phyloP scores from a whole-genome alignment of 2,113 vertebrate genomes.

The Parus major region DNA sequence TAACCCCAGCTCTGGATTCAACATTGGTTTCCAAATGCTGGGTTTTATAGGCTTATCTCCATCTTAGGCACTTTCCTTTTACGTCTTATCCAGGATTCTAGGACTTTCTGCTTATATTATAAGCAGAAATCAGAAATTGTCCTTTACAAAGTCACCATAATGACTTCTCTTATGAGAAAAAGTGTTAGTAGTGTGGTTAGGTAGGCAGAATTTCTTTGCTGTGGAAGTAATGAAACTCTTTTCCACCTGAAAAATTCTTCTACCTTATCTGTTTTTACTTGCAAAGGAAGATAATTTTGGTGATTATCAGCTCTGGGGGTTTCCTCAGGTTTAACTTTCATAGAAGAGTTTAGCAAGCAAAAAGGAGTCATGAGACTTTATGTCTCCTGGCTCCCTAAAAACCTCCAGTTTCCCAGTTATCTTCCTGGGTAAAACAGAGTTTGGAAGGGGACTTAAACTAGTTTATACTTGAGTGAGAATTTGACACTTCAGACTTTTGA shows the following conservation, averaged over 20 bases:
- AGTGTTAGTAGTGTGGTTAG: not conserved
- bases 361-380: not conserved
- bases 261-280: not conserved
- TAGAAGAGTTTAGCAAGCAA: not conserved
- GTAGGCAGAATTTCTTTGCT: not conserved
- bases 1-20: not conserved
- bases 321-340: not conserved
- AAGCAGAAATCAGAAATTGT: not conserved
- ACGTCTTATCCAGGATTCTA: not conserved
- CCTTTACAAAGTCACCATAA: not conserved
- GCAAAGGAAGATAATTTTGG: not conserved
- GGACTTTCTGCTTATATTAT: not conserved
- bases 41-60: not conserved
- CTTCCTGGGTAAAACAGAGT: not conserved
- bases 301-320: not conserved
- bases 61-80: not conserved
- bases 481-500: not conserved
- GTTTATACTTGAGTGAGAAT: not conserved
- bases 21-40: not conserved
- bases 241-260: not conserved
- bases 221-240: not conserved
- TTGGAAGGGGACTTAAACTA: not conserved
- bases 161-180: not conserved
- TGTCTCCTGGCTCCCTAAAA: not conserved
- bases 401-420: not conserved